phyloP scores from a whole-genome alignment of 2,797 vertebrate genomes.

The Gastrophryne carolinensis region DNA sequence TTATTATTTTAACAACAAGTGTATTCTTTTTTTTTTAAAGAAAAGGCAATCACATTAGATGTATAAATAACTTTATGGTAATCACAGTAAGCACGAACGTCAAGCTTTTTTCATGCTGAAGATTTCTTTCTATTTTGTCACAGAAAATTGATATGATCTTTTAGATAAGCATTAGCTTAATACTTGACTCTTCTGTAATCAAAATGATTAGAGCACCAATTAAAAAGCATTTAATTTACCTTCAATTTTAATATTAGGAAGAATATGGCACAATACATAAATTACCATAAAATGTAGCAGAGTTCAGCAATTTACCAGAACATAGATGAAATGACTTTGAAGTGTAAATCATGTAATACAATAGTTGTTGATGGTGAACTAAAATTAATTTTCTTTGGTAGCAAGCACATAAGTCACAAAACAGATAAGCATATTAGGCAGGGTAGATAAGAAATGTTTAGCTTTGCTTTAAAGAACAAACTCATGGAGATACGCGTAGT shows the following conservation, averaged over 20 bases:
- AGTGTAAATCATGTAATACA: conserved; percentile 81
- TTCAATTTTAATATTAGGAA: conserved; percentile 66
- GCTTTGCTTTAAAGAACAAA: not conserved
- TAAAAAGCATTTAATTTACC: conserved; percentile 80
- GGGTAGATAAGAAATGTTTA: not conserved
- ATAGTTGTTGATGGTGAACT: conserved; percentile 76
- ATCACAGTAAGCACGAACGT: not conserved
- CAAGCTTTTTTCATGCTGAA: not conserved
- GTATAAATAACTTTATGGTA: not conserved
- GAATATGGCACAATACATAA: conserved; percentile 74
- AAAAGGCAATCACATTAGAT: too few species aligned
- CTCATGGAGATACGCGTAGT: too few species aligned
- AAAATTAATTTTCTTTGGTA: conserved; percentile 76
- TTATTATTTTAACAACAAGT: too few species aligned
- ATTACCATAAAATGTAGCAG: conserved; percentile 81
- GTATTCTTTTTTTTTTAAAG: too few species aligned
- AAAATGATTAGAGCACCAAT: conserved; percentile 79
- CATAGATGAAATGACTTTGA: conserved; percentile 79
- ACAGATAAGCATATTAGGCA: not conserved
- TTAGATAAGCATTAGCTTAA: conserved; percentile 79
- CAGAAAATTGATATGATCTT: conserved; percentile 67
- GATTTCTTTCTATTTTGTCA: conserved; percentile 6
- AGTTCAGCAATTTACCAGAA: conserved; percentile 82
- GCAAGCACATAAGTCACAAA: conserved; percentile 54
- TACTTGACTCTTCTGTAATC: conserved; percentile 79